A percentile compares a stretch with the other conserved stretches of the same genome.
Conservation (phyloP, 2,797 vertebrate genomes). For the Lutjanus campechanus region DNA sequence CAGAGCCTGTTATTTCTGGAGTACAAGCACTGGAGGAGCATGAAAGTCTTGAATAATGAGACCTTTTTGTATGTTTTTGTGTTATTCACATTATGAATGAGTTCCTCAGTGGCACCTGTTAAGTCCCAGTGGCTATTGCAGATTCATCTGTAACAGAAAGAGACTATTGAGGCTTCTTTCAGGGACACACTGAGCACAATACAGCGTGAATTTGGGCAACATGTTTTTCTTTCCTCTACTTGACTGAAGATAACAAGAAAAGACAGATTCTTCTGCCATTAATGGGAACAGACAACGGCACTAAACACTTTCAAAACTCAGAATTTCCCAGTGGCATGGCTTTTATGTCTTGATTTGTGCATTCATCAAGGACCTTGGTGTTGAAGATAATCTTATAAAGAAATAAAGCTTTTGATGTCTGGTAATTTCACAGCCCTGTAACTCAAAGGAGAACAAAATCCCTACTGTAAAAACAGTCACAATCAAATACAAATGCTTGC, state of each 20-base stretch:
- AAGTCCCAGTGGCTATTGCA: not conserved
- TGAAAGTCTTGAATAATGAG: not conserved
- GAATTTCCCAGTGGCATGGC: not conserved
- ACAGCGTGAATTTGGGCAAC: not conserved
- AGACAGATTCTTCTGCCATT: not conserved
- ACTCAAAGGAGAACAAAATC: not conserved
- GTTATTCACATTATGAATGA: not conserved
- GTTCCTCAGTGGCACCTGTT: not conserved
- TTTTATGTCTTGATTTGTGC: conserved; percentile 2
- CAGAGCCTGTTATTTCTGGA: not conserved
- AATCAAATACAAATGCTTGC: not conserved
- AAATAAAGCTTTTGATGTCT: not conserved
- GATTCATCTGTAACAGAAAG: not conserved
- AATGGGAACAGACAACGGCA: conserved; percentile 1
- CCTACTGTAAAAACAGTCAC: not conserved
- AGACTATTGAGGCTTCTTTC: not conserved
- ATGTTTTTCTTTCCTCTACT: not conserved
- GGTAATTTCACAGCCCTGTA: not conserved
- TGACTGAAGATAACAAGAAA: not conserved
- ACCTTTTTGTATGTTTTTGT: not conserved
- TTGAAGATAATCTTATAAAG: conserved; percentile 1
- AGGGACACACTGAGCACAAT: not conserved
- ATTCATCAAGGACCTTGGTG: not conserved
- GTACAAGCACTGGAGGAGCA: not conserved
- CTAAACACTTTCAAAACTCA: not conserved